Percentiles rank a stretch among this genome's conserved stretches.
Evolutionary conservation across 2,113 vertebrate genomes (phyloP).

Genomic region (Polyodon spathula): DNA sequence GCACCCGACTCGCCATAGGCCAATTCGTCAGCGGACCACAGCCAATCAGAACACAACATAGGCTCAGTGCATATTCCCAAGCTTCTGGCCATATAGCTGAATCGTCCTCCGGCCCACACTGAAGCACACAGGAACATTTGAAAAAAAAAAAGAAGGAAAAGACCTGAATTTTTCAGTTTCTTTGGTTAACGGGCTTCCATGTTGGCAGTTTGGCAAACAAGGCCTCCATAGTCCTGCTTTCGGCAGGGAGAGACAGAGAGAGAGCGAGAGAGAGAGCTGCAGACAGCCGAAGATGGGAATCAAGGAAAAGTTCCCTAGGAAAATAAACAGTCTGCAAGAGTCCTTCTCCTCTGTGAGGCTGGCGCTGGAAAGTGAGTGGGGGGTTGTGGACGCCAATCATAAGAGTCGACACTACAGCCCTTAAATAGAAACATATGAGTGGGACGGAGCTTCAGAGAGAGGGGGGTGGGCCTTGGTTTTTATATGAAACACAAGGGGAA

Average conservation of each 20-base stretch:
- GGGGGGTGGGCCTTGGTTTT: conserved; percentile 74
- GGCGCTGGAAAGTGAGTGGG: conserved; percentile 67
- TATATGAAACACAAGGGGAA: conserved; percentile 86
- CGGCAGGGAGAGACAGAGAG: conserved; percentile 11
- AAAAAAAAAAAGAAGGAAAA: too few species aligned
- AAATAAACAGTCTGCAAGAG: conserved; percentile 68
- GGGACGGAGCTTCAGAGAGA: conserved; percentile 64
- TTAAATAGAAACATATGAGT: conserved; percentile 99
- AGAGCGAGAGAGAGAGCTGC: conserved; percentile 26
- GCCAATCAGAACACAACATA: conserved; percentile 66
- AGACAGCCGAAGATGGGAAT: conserved; percentile 31
- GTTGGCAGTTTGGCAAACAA: conserved; percentile 18
- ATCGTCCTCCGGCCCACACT: conserved; percentile 67
- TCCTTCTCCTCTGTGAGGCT: conserved; percentile 70
- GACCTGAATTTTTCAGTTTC: conserved; percentile 15
- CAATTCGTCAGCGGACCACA: conserved; percentile 66
- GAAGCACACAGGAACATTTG: conserved; percentile 66
- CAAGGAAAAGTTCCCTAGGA: conserved; percentile 62
- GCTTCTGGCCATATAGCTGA: conserved; percentile 85
- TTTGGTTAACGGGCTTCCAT: conserved; percentile 39
- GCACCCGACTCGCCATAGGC: conserved; percentile 80
- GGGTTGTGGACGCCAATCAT: conserved; percentile 86
- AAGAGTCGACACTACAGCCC: conserved; percentile 76
- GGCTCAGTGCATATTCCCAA: conserved; percentile 74
- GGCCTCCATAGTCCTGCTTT: conserved; percentile 14